Evolutionary conservation across 2,888 invertebrate genomes (phyloP), one percentile per base, ranked within the genome.

Genomic region (Tachina lurida): DNA sequence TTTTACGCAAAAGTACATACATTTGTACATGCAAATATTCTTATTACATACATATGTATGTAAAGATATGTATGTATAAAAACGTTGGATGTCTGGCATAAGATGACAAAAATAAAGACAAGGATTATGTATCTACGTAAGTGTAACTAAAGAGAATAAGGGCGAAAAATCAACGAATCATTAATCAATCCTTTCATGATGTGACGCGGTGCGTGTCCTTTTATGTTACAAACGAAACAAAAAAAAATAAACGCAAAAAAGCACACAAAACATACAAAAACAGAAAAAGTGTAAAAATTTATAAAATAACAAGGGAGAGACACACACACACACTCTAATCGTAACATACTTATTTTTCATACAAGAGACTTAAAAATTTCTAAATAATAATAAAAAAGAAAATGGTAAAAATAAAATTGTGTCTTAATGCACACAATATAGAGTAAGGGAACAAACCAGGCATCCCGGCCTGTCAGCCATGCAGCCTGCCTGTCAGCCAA

Each of bases 141-240:
- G 91, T 91, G 91, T 91, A 90, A 90, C 91, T 90, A 90, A 91
- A 90, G 91, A 89, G 90, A 90, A 90, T 90, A 91, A 90, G 91
- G 91, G 91, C 90, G 91, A 91, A 90, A 89, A 91, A 91, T 89
- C 91, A 91, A 90, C 90, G 91, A 91, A 90, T 91, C 91, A 91
- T 91, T 92, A 91, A 91, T 91, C 91, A 91, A 91, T 91, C 91
- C 91, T 91, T 92, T 91, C 91, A 91, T 91, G 91, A 91, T 92
- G 91, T 91, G 91, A 91, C 90, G 91, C 91, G 91, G 91, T 91
- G 91, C 91, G 91, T 92, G 91, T 91, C 91, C 92, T 90, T 92
- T 91, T 90, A 91, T 91, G 91, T 91, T 90, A 88, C 89, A 90
- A 89, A 89, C 70, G 75, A 86, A 84, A 81, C 70, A 47, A 65